Evolutionary conservation across 1,140 invertebrate genomes (phyloP).

Genomic region (Aphelinus atriplicis): DNA sequence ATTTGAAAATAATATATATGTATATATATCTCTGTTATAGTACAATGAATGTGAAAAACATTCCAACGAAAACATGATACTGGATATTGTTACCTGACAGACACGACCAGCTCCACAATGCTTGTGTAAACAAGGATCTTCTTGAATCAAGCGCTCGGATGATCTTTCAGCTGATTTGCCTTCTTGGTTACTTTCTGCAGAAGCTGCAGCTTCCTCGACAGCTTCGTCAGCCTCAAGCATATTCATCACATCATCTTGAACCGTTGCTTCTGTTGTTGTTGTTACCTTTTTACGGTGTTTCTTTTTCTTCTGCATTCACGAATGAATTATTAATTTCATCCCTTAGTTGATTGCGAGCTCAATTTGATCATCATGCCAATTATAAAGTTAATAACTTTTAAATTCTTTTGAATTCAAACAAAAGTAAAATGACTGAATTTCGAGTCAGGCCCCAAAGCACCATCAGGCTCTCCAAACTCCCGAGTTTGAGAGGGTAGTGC

Average conservation of each 20-base stretch:
- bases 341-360: too few species aligned
- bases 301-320: slow-evolving; percentile 30
- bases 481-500: too few species aligned
- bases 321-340: too few species aligned
- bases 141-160: slow-evolving; percentile 35
- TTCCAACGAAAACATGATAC: background rate
- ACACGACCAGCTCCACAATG: slow-evolving; percentile 90
- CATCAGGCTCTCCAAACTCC: too few species aligned
- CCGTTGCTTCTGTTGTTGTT: slow-evolving; percentile 52
- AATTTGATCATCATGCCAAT: too few species aligned
- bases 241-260: slow-evolving; percentile 59
- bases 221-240: slow-evolving; percentile 57
- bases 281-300: slow-evolving; percentile 52
- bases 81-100: slow-evolving; percentile 72
- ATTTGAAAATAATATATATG: too few species aligned
- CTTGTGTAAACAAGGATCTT: slow-evolving; percentile 84
- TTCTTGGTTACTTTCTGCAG: slow-evolving; percentile 45
- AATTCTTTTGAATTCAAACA: too few species aligned
- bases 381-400: too few species aligned
- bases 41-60: too few species aligned
- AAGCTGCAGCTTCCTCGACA: slow-evolving; percentile 46
- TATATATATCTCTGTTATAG: too few species aligned
- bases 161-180: slow-evolving; percentile 33
- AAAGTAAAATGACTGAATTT: too few species aligned
- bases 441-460: too few species aligned